Evolutionary conservation across 2,797 vertebrate genomes (phyloP), one percentile per base, ranked within the genome.

Genomic region (Pseudochirops cupreus): DNA sequence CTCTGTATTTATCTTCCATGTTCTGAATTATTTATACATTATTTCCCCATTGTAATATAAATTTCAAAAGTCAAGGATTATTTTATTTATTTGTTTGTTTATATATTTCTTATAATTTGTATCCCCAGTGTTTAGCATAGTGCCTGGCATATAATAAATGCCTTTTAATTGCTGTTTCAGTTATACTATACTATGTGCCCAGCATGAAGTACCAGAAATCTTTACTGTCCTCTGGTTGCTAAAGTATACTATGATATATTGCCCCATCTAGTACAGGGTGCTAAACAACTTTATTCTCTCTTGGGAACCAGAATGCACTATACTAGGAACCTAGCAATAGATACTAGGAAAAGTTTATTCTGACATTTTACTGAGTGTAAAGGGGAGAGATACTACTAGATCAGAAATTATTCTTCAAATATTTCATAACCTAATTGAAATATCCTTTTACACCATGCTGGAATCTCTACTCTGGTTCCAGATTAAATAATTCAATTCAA

Each of bases 331-430:
- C n/a, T 10, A 24, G 21, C 2, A 82, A 82, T 3, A 82, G n/a
- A 6, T 39, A 39, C 5, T 74, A 21, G 67, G n/a, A 74, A 18
- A 74, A 74, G 4, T 74, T 74, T 39, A 39, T 13, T 82, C n/a
- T 39, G 39, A 0, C 21, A 82, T 82, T 82, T 14, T 59, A 2
- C 21, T 52, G 39, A 5, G 0, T 0, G 50, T 1, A 0, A 12
- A 12, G 28, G 16, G 28, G 7, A 3, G 31, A 18, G 50, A 62
- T 94, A 56, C 26, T 56, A 21, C 28, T 54, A 0, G 31, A 59
- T 59, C 29, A 59, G 4, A 16, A 39, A 74, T 82, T 39, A 82
- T 39, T 82, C 11, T 46, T 5, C 67, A 82, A 46, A 24, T 46
- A 1, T 74, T 21, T 29, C n/a, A 10, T 46, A 21, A 82, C 5